Conservation (phyloP, 2,888 invertebrate species). For the Calliphora vomitoria region DNA sequence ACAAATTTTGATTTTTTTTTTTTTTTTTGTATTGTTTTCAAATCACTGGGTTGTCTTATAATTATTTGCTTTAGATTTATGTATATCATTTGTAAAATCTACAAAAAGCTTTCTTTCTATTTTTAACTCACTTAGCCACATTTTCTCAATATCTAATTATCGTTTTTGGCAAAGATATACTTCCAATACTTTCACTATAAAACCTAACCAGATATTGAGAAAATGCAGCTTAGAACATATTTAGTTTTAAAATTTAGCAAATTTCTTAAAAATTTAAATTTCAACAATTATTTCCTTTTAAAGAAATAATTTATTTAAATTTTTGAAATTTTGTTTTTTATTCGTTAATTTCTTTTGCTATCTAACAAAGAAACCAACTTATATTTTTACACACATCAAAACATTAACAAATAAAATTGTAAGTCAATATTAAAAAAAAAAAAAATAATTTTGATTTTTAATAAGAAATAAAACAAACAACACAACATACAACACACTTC, state of each 20-base stretch:
- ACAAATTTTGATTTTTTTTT: background rate
- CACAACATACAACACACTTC: constrained; percentile 58
- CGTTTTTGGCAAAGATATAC: too few species aligned
- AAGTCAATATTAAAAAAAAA: background rate
- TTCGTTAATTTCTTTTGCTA: constrained; percentile 32
- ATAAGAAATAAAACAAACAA: constrained; percentile 57
- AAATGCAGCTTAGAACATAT: background rate
- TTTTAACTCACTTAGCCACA: background rate
- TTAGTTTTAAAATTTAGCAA: background rate
- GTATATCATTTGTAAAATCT: background rate
- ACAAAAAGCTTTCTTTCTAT: background rate
- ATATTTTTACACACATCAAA: constrained; percentile 15
- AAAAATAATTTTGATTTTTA: constrained; percentile 16
- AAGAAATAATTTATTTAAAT: constrained; percentile 60
- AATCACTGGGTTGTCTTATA: constrained; percentile 5
- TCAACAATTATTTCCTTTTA: constrained; percentile 40
- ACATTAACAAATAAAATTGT: background rate
- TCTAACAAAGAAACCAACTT: constrained; percentile 14
- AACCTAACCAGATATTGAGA: too few species aligned
- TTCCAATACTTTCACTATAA: too few species aligned
- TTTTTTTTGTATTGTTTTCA: background rate
- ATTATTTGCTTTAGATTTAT: background rate
- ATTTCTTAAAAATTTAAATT: constrained; percentile 45
- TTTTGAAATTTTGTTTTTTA: constrained; percentile 19
- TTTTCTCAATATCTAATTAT: background rate